These are phyloP conservation scores for Lepus timidus DNA, from an alignment of 2,113 vertebrate species.

Conservation along the genomic window DNA sequence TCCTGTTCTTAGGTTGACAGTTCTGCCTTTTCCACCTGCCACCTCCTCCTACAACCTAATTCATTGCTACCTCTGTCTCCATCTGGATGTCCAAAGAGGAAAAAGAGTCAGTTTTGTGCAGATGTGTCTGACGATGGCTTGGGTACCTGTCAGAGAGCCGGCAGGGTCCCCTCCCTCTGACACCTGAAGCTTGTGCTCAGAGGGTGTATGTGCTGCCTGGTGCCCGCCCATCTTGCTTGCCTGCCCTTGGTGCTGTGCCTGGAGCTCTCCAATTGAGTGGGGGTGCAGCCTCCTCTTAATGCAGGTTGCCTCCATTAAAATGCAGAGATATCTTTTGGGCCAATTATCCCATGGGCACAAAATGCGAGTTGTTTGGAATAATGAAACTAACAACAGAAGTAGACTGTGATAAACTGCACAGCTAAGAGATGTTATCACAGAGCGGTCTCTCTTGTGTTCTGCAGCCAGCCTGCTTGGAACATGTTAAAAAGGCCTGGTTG, in stretches of 20 bases:
- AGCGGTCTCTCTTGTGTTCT: neutral
- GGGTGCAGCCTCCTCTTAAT: neutral
- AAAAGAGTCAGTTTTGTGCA: neutral
- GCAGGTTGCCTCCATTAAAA: constrained; percentile 54
- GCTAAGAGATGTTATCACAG: neutral
- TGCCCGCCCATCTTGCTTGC: fast-evolving
- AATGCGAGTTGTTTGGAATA: constrained; percentile 57
- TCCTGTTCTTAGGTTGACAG: neutral
- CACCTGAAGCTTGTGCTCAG: neutral
- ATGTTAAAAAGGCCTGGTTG: constrained; percentile 22
- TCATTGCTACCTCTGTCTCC: neutral
- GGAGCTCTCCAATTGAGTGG: neutral
- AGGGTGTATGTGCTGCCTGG: neutral
- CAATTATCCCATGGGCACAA: constrained; percentile 47
- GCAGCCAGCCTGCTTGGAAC: neutral
- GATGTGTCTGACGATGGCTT: neutral
- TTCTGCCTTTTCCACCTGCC: neutral
- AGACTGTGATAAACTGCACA: neutral
- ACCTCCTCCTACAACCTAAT: neutral
- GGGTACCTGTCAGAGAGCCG: fast-evolving
- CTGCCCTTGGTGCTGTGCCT: neutral
- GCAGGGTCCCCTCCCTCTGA: fast-evolving
- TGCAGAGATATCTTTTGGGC: constrained; percentile 4
- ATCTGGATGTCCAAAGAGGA: neutral
- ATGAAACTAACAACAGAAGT: constrained; percentile 56